Percentiles rank a stretch among this genome's conserved stretches.
Conservation (phyloP, 2,888 invertebrate species). For the Catocala fraxini region DNA sequence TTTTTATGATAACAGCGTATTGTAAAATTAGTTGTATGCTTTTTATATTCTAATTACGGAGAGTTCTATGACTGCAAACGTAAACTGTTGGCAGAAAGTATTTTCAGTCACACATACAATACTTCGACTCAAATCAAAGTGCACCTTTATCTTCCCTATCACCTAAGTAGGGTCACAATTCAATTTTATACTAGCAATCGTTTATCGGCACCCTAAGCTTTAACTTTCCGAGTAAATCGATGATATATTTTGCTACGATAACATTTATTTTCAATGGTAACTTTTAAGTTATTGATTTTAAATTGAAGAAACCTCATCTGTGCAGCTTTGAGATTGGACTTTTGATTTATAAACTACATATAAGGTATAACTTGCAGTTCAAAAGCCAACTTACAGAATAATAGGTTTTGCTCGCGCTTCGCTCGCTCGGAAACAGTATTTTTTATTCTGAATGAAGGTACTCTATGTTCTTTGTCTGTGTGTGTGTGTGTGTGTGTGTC, state of each 20-base stretch:
- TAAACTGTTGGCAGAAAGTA: neutral
- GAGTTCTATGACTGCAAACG: neutral
- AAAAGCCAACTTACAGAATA: too few species aligned
- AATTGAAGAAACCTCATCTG: constrained; percentile 23
- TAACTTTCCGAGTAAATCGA: constrained; percentile 54
- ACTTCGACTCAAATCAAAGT: constrained; percentile 50
- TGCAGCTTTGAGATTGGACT: constrained; percentile 21
- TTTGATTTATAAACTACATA: constrained; percentile 21
- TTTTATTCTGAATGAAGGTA: too few species aligned
- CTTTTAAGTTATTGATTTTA: constrained; percentile 34
- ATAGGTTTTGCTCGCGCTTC: too few species aligned
- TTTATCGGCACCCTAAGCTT: constrained; percentile 56
- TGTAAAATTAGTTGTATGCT: too few species aligned
- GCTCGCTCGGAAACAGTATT: too few species aligned
- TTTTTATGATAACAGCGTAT: too few species aligned
- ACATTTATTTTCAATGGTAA: constrained; percentile 46
- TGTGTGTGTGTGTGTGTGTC: too few species aligned
- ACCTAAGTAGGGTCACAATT: constrained; percentile 63
- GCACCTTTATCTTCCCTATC: constrained; percentile 60
- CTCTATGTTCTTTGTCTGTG: too few species aligned
- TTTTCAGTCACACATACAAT: constrained; percentile 4
- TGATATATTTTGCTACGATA: constrained; percentile 47
- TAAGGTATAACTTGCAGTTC: too few species aligned
- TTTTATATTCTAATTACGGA: too few species aligned
- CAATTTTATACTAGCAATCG: constrained; percentile 71